Conservation (phyloP, 2,888 invertebrate species). For the Slavum lentiscoides region DNA sequence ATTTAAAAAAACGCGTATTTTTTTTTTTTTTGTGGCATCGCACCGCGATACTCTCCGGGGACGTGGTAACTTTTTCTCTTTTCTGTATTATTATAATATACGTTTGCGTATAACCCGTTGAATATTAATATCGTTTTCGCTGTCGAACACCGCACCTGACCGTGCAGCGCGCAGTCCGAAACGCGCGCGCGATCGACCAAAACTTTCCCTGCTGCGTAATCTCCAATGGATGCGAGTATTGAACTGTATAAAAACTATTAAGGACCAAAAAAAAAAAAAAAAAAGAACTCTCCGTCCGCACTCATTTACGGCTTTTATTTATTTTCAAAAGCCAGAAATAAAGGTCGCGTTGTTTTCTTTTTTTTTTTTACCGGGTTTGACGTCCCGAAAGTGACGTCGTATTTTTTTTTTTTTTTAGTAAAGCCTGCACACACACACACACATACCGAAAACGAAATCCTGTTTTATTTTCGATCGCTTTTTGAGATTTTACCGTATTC, state of each 20-base stretch:
- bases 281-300: not conserved
- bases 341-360: not conserved
- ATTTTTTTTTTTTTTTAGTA: not conserved
- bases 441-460: no score
- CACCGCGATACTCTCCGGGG: conserved; percentile 20
- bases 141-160: conserved; percentile 5
- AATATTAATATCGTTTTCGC: conserved; percentile 43
- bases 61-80: not conserved
- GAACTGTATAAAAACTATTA: not conserved
- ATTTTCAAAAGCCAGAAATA: conserved; percentile 16
- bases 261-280: not conserved
- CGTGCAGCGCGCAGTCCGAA: conserved; percentile 1
- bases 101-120: conserved; percentile 5
- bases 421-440: no score
- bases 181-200: conserved; percentile 23
- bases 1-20: conserved; percentile 17
- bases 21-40: not conserved
- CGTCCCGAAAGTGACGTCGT: not conserved
- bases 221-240: not conserved
- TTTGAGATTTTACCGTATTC: not conserved
- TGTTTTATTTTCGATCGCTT: not conserved
- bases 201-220: not conserved
- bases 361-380: no score
- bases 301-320: conserved; percentile 7
- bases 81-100: not conserved